These are phyloP conservation scores for Nezara viridula DNA, from an alignment of 2,888 invertebrate species.

Conservation along the genomic window DNA sequence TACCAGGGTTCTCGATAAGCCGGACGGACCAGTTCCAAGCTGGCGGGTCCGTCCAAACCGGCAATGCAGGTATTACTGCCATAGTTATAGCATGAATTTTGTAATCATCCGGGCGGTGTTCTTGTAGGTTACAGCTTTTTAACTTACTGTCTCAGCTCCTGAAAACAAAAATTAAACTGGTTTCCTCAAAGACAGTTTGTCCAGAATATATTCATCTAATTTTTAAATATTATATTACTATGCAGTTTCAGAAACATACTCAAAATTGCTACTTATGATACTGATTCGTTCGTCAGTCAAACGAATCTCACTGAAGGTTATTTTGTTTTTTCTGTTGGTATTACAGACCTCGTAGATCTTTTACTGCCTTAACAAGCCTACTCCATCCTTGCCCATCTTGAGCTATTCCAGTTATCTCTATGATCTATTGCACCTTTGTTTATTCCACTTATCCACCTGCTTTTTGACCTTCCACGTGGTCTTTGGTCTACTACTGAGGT, in stretches of 20 bases:
- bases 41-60: neutral
- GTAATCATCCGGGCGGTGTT: neutral
- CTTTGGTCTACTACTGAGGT: too few relatives aligned
- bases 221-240: neutral
- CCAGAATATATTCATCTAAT: neutral
- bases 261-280: too few relatives aligned
- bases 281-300: too few relatives aligned
- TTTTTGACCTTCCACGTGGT: too few relatives aligned
- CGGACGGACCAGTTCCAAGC: neutral
- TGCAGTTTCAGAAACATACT: neutral
- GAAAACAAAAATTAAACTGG: neutral
- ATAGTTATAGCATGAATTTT: neutral
- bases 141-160: conserved; percentile 9
- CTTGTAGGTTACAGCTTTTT: neutral
- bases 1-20: neutral
- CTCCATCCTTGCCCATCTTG: too few relatives aligned
- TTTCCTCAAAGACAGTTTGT: neutral
- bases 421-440: too few relatives aligned
- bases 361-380: too few relatives aligned
- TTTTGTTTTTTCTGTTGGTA: too few relatives aligned
- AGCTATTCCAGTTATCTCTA: too few relatives aligned
- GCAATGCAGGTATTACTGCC: conserved; percentile 7
- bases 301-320: too few relatives aligned
- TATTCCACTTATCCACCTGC: too few relatives aligned
- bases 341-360: too few relatives aligned